A percentile compares a stretch with the other conserved stretches of the same genome.
phyloP scores from a whole-genome alignment of 1,140 invertebrate species.

The Temnothorax nylanderi region DNA sequence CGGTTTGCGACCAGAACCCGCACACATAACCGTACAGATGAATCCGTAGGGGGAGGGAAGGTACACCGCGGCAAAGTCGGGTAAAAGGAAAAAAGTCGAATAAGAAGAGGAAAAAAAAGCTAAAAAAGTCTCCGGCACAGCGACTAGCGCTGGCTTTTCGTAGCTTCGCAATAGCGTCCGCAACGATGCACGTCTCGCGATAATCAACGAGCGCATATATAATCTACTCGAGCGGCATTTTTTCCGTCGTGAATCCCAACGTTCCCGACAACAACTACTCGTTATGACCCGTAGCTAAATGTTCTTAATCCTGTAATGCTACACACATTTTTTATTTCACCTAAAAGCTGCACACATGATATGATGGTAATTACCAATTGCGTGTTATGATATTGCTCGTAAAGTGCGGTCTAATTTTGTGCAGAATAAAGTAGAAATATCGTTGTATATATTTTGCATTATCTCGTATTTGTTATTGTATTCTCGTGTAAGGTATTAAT shows the following conservation, averaged over 20 bases:
- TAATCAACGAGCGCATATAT: slow-evolving; percentile 51
- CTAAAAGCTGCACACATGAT: not conserved
- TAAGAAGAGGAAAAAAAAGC: not conserved
- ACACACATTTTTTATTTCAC: not conserved
- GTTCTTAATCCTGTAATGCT: not conserved
- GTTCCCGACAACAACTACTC: not conserved
- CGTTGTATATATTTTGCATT: not conserved
- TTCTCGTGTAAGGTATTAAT: not conserved
- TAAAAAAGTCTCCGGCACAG: slow-evolving; percentile 3
- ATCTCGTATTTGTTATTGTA: slow-evolving; percentile 9
- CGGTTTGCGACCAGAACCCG: not conserved
- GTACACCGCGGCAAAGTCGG: slow-evolving; percentile 13
- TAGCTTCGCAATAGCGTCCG: not conserved
- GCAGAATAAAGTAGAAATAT: not conserved
- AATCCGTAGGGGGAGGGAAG: not conserved
- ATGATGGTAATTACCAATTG: not conserved
- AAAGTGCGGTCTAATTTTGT: not conserved
- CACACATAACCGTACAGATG: slow-evolving; percentile 30
- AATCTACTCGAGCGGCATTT: slow-evolving; percentile 28
- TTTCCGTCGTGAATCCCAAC: slow-evolving; percentile 17
- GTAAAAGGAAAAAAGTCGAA: slow-evolving; percentile 5
- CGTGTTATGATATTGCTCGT: not conserved
- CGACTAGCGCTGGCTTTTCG: slow-evolving; percentile 6
- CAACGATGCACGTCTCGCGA: slow-evolving; percentile 39
- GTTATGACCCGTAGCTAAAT: slow-evolving; percentile 14